Conservation (phyloP, 2,888 invertebrate genomes). For the Cryptocephalus primarius region DNA sequence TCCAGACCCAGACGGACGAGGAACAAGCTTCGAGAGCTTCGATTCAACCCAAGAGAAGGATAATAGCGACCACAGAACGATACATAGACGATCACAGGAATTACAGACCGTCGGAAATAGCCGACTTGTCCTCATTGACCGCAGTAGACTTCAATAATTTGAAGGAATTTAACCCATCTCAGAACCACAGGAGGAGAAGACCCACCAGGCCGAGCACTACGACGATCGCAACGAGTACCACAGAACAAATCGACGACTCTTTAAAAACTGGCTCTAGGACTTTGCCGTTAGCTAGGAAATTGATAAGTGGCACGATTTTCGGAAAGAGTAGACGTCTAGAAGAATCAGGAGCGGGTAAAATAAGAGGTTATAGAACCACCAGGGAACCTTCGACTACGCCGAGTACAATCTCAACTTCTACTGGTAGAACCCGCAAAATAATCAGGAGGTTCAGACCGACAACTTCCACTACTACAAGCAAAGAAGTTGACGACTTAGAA, state of each 20-base stretch:
- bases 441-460: constrained; percentile 21
- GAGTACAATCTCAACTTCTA: background rate
- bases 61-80: constrained; percentile 16
- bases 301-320: constrained; percentile 8
- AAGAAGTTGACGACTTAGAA: background rate
- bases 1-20: constrained; percentile 5
- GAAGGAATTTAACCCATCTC: constrained; percentile 13
- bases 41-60: constrained; percentile 5
- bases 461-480: constrained; percentile 3
- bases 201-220: constrained; percentile 12
- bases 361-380: constrained; percentile 13
- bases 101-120: constrained; percentile 33
- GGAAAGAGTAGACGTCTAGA: constrained; percentile 14
- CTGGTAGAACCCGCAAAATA: constrained; percentile 16
- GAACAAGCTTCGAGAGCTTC: constrained; percentile 1
- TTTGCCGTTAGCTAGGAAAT: constrained; percentile 14
- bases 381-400: constrained; percentile 6
- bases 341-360: constrained; percentile 5
- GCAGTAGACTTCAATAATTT: constrained; percentile 36
- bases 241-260: constrained; percentile 11
- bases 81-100: constrained; percentile 23
- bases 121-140: constrained; percentile 45
- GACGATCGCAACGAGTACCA: constrained; percentile 10
- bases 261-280: constrained; percentile 16
- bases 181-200: constrained; percentile 11